These are phyloP conservation scores for Mungos mungo DNA, from an alignment of 2,113 vertebrate species.

Conservation along the genomic window DNA sequence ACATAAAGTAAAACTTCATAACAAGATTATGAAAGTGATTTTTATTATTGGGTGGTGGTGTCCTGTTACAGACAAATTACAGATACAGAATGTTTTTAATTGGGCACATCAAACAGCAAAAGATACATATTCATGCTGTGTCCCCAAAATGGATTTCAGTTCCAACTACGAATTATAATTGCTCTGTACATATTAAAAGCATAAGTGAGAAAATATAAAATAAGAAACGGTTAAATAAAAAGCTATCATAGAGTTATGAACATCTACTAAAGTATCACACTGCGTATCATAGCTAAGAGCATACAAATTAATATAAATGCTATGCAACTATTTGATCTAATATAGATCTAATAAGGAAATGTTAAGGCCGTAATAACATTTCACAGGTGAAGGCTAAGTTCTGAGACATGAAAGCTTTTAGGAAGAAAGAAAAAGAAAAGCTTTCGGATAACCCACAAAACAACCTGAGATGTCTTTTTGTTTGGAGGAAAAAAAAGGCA, in stretches of 20 bases:
- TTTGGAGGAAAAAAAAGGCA: slow-evolving; percentile 13
- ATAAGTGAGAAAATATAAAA: slow-evolving; percentile 72
- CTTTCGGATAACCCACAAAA: slow-evolving; percentile 70
- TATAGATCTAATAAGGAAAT: slow-evolving; percentile 80
- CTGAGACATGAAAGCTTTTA: slow-evolving; percentile 76
- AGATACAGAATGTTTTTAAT: background rate
- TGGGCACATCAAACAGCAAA: slow-evolving; percentile 22
- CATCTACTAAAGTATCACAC: slow-evolving; percentile 43
- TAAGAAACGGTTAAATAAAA: slow-evolving; percentile 69
- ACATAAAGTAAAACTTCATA: slow-evolving; percentile 49
- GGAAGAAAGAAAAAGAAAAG: background rate
- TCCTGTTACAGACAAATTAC: slow-evolving; percentile 41
- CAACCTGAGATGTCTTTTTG: slow-evolving; percentile 74
- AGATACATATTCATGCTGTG: background rate
- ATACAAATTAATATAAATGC: slow-evolving; percentile 54
- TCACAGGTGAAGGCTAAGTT: slow-evolving; percentile 86
- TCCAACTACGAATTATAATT: slow-evolving; percentile 51
- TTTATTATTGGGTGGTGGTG: slow-evolving; percentile 78
- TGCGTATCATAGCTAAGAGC: slow-evolving; percentile 59
- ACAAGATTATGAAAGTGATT: slow-evolving; percentile 72
- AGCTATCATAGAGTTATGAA: slow-evolving; percentile 54
- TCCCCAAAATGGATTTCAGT: background rate
- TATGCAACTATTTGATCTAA: slow-evolving; percentile 82
- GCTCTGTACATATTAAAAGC: slow-evolving; percentile 78
- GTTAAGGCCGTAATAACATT: slow-evolving; percentile 74